phyloP scores from a whole-genome alignment of 1,140 invertebrate species.

The Caerostris extrusa region DNA sequence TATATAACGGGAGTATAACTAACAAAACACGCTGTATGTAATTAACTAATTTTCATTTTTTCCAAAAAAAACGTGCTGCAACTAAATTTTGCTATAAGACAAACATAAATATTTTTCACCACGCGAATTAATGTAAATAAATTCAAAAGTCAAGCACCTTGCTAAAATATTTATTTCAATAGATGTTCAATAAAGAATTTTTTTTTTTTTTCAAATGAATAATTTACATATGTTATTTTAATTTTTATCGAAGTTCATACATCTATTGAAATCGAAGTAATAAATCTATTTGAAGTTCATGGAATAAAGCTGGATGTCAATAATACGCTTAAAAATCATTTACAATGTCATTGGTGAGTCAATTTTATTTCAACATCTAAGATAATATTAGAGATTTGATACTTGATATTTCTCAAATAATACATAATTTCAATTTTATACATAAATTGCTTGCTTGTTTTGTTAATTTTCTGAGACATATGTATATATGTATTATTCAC shows the following conservation, averaged over 20 bases:
- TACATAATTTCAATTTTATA: too few relatives aligned
- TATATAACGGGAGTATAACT: too few relatives aligned
- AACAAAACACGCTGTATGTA: too few relatives aligned
- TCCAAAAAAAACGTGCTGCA: too few relatives aligned
- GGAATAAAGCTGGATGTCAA: conserved; percentile 12
- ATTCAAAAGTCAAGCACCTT: neutral
- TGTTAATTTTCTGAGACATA: too few relatives aligned
- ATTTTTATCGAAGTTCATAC: neutral
- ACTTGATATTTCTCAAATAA: too few relatives aligned
- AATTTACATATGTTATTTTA: conserved; percentile 6
- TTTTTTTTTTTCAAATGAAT: neutral
- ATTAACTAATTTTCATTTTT: too few relatives aligned
- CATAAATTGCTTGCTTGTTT: too few relatives aligned
- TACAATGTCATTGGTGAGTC: conserved; percentile 12
- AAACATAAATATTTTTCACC: neutral
- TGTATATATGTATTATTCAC: too few relatives aligned
- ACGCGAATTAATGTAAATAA: conserved; percentile 7
- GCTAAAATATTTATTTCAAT: neutral
- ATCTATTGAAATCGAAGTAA: neutral
- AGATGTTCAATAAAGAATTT: neutral
- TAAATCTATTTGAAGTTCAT: neutral
- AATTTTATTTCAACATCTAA: too few relatives aligned
- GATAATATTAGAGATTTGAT: too few relatives aligned
- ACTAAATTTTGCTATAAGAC: too few relatives aligned
- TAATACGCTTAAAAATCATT: neutral